Conservation (phyloP, 2,113 vertebrate genomes). For the Okapia johnstoni region DNA sequence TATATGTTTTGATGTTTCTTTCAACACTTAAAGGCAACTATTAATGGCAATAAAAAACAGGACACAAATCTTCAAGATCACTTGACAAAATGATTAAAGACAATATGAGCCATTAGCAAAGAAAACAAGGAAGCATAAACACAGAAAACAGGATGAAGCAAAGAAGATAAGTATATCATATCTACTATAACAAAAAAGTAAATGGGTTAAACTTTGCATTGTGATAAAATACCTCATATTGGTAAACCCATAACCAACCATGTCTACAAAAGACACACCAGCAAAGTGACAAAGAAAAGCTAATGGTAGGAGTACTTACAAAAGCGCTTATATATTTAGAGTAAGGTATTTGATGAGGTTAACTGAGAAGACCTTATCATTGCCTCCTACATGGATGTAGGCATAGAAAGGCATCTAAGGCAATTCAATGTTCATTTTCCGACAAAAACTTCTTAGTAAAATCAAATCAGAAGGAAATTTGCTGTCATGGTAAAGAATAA, state of each 20-base stretch:
- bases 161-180: not conserved
- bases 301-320: fast-evolving
- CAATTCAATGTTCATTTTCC: not conserved
- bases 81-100: not conserved
- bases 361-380: not conserved
- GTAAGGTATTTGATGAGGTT: not conserved
- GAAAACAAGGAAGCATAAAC: not conserved
- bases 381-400: not conserved
- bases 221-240: not conserved
- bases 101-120: not conserved
- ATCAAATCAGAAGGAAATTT: not conserved
- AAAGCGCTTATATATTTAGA: not conserved
- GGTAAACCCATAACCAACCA: fast-evolving
- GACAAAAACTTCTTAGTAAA: not conserved
- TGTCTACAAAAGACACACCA: not conserved
- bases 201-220: not conserved
- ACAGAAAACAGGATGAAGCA: not conserved
- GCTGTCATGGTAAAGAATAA: not conserved
- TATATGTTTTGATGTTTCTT: not conserved
- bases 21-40: not conserved
- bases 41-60: not conserved
- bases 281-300: not conserved
- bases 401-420: not conserved
- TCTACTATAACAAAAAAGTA: not conserved
- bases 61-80: not conserved